phyloP scores from a whole-genome alignment of 2,113 vertebrate species.

The Aramus guarauna region DNA sequence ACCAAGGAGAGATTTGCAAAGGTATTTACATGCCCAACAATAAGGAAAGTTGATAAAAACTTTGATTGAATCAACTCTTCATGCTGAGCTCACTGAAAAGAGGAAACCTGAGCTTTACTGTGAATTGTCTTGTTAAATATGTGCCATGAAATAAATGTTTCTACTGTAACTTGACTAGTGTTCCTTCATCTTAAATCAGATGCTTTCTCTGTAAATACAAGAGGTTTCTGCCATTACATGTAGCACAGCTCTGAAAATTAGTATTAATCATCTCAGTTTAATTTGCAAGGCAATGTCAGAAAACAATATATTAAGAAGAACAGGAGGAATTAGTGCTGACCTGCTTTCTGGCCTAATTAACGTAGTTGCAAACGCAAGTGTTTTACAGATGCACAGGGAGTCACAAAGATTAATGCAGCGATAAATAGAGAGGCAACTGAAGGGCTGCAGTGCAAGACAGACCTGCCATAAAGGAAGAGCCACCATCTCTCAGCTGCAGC shows the following conservation, averaged over 20 bases:
- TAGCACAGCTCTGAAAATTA: slow-evolving; percentile 1
- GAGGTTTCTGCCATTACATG: neutral
- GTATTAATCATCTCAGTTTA: slow-evolving; percentile 27
- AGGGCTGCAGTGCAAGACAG: neutral
- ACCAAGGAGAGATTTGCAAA: neutral
- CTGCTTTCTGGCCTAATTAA: slow-evolving; percentile 37
- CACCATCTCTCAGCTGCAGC: neutral
- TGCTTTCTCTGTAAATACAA: neutral
- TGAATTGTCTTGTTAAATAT: neutral
- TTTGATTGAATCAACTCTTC: neutral
- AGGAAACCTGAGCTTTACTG: neutral
- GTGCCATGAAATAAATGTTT: neutral
- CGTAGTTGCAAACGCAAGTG: neutral
- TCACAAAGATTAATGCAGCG: neutral
- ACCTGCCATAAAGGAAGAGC: neutral
- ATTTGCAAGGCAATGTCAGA: slow-evolving; percentile 19
- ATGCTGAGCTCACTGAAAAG: neutral
- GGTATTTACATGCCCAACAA: neutral
- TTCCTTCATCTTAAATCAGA: slow-evolving; percentile 8
- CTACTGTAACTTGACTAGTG: neutral
- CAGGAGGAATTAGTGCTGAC: neutral
- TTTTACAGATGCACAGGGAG: neutral
- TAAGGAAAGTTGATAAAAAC: neutral
- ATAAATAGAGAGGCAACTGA: neutral
- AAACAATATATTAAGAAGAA: slow-evolving; percentile 22